phyloP scores from a whole-genome alignment of 1,140 invertebrate species.

The Calosoma granatense region DNA sequence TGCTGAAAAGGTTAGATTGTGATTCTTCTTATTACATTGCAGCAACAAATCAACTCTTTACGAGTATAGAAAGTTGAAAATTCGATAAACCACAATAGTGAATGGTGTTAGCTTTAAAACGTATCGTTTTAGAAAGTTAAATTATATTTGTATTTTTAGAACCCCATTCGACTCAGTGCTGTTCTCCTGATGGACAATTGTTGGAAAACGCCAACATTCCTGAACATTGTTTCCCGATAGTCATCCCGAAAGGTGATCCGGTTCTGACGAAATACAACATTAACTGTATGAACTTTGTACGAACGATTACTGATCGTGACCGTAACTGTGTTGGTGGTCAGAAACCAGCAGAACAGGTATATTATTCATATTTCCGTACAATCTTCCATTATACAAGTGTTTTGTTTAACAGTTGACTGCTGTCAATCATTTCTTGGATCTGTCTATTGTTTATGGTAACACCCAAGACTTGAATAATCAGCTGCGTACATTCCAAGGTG shows the following conservation, averaged over 20 bases:
- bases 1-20: too few species aligned
- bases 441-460: slow-evolving; percentile 77
- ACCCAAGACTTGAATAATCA: slow-evolving; percentile 48
- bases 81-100: too few species aligned
- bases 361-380: slow-evolving; percentile 5
- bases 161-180: slow-evolving; percentile 56
- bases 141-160: slow-evolving; percentile 34
- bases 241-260: slow-evolving; percentile 72
- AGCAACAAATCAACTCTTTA: too few species aligned
- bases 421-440: slow-evolving; percentile 77
- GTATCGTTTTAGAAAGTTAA: too few species aligned
- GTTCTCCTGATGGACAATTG: slow-evolving; percentile 52
- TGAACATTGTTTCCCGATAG: slow-evolving; percentile 73
- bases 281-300: slow-evolving; percentile 76
- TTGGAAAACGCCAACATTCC: slow-evolving; percentile 35
- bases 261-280: slow-evolving; percentile 57
- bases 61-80: too few species aligned
- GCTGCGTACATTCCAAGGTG: slow-evolving; percentile 53
- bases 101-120: too few species aligned
- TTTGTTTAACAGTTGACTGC: slow-evolving; percentile 50
- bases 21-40: too few species aligned
- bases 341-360: slow-evolving; percentile 62
- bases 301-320: slow-evolving; percentile 61
- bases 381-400: slow-evolving; percentile 3
- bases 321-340: slow-evolving; percentile 49